A percentile compares a stretch with the other conserved stretches of the same genome.
Evolutionary conservation across 2,113 vertebrate species (phyloP).

Genomic region (Odontophorus gujanensis): DNA sequence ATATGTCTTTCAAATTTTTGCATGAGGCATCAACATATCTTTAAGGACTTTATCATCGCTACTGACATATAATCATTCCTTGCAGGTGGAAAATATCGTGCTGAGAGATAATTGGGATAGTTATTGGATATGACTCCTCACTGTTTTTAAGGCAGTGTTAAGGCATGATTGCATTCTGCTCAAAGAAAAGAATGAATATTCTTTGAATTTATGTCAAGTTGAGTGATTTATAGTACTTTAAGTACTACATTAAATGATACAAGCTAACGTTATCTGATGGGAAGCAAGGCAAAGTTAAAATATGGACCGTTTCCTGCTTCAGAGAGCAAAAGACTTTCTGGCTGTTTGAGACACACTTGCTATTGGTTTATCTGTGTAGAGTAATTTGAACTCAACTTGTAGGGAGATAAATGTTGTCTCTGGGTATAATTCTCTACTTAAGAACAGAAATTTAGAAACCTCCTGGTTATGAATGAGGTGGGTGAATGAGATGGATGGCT

Average conservation of each 20-base stretch:
- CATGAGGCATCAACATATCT: slow-evolving; percentile 65
- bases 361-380: slow-evolving; percentile 34
- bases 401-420: slow-evolving; percentile 19
- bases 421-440: background rate
- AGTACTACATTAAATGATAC: slow-evolving; percentile 54
- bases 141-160: slow-evolving; percentile 69
- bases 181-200: slow-evolving; percentile 73
- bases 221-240: slow-evolving; percentile 73
- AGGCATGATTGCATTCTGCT: slow-evolving; percentile 70
- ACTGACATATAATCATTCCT: slow-evolving; percentile 72
- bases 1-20: slow-evolving; percentile 53
- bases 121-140: slow-evolving; percentile 76
- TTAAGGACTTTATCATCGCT: slow-evolving; percentile 71
- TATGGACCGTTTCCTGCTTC: background rate
- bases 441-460: slow-evolving; percentile 55
- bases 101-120: slow-evolving; percentile 74
- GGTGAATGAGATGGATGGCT: background rate
- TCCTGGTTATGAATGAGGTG: background rate
- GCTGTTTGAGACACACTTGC: slow-evolving; percentile 26
- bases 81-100: slow-evolving; percentile 76
- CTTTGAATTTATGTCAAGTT: slow-evolving; percentile 67
- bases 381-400: slow-evolving; percentile 3
- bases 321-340: background rate
- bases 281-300: slow-evolving; percentile 47
- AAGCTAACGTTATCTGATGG: slow-evolving; percentile 45